Evolutionary conservation across 1,140 invertebrate genomes (phyloP), one percentile per base, ranked within the genome.

Genomic region (Papilio polyxenes): DNA sequence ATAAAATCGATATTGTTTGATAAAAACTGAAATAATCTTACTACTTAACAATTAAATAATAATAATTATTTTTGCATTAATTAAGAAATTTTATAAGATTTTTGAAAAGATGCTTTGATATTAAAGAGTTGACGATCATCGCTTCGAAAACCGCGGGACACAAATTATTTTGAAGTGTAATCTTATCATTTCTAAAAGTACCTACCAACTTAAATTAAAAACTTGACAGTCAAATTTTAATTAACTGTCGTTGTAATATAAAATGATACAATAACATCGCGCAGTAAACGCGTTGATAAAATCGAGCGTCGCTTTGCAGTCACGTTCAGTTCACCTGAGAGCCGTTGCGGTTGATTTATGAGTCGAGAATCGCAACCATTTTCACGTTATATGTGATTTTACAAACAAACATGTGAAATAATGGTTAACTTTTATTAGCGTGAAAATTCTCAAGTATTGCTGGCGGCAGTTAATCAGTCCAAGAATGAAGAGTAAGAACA

Each of bases 291-390:
- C 23, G 62, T 37, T 72, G 65, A 72, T 72, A 72, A 72, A 72
- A 72, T 72, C 31, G 65, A 72, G 65, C 65, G 31, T 31, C 65
- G 65, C 13, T 72, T 37, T 37, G 65, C 65, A 72, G 65, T 72
- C 65, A 72, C 65, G 65, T 72, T 37, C 65, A 72, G 65, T 72
- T 72, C 65, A 72, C 65, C 65, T 72, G 65, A 72, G 65, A 72
- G 65, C 65, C 37, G 31, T 72, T 72, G 65, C 65, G 65, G 65
- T 37, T 72, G 65, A 72, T 72, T 72, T 72, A 72, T 72, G 31
- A 37, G 23, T 40, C 31, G 65, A 11, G 31, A 11, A 13, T 37
- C 31, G 65, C 23, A 72, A 37, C 65, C 23, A 40, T 65, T 65
- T 65, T 37, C 62, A 65, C 62, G 23, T 65, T 65, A 9, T 31